phyloP scores from a whole-genome alignment of 92 coral and sea anemone species.

The Porites lobata region DNA sequence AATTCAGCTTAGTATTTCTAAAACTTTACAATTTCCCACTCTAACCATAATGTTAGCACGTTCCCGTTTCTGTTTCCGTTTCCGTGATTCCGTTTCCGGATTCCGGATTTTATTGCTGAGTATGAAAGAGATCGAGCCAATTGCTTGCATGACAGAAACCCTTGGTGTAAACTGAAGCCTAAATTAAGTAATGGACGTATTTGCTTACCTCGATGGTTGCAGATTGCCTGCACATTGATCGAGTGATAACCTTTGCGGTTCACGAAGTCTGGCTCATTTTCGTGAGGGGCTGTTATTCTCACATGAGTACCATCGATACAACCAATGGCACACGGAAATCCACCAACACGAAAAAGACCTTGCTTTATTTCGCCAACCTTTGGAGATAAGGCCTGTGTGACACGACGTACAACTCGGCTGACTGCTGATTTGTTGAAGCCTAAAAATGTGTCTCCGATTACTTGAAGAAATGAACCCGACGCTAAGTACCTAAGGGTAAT shows the following conservation, averaged over 20 bases:
- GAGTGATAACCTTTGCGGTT: background rate
- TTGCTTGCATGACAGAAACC: background rate
- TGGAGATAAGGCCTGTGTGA: slow-evolving; percentile 52
- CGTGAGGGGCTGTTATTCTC: background rate
- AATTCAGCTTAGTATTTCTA: too few relatives aligned
- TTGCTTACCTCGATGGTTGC: background rate
- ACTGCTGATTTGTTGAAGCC: slow-evolving; percentile 57
- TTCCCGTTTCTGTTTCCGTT: too few relatives aligned
- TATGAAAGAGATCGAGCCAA: background rate
- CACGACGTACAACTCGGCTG: slow-evolving; percentile 69
- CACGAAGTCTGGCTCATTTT: slow-evolving; percentile 11
- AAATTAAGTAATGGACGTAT: background rate
- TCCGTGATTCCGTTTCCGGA: too few relatives aligned
- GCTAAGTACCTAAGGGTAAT: slow-evolving; percentile 61
- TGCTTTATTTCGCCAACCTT: slow-evolving; percentile 34
- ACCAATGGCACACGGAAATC: slow-evolving; percentile 52
- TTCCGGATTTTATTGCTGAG: background rate
- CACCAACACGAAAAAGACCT: slow-evolving; percentile 23
- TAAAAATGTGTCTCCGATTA: slow-evolving; percentile 55
- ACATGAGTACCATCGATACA: slow-evolving; percentile 45
- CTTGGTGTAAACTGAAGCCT: background rate
- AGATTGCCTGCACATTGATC: slow-evolving; percentile 1
- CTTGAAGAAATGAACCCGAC: slow-evolving; percentile 60
- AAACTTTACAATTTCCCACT: too few relatives aligned
- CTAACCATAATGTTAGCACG: too few relatives aligned